Conservation (phyloP, 2,888 invertebrate species). For the Macrosiphum euphorbiae region DNA sequence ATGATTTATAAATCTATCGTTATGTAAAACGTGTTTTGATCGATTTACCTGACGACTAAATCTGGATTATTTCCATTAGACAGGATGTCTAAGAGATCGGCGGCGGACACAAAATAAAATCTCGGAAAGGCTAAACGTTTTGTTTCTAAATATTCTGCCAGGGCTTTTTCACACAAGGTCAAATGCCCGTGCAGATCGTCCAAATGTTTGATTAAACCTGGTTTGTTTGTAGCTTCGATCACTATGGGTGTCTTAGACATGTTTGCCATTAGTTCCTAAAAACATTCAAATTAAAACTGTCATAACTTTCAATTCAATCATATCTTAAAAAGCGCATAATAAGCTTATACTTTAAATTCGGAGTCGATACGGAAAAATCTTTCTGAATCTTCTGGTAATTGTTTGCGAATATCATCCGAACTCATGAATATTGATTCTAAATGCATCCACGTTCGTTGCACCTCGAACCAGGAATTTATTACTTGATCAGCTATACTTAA, state of each 20-base stretch:
- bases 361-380: conserved; percentile 92
- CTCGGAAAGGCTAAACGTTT: conserved; percentile 95
- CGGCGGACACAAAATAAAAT: conserved; percentile 97
- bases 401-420: conserved; percentile 95
- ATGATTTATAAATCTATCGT: background rate
- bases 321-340: background rate
- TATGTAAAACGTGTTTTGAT: background rate
- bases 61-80: conserved; percentile 96
- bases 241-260: conserved; percentile 89
- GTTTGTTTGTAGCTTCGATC: conserved; percentile 89
- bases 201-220: conserved; percentile 83
- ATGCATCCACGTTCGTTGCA: conserved; percentile 97
- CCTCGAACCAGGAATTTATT: conserved; percentile 93
- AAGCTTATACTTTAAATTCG: conserved; percentile 83
- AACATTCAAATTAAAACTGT: conserved; percentile 54
- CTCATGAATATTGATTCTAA: conserved; percentile 98
- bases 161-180: conserved; percentile 93
- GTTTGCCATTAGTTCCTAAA: conserved; percentile 78
- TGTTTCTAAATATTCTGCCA: conserved; percentile 97
- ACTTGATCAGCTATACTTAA: conserved; percentile 94
- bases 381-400: conserved; percentile 92
- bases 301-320: background rate
- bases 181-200: conserved; percentile 88
- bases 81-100: conserved; percentile 92
- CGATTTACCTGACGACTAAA: conserved; percentile 76